Percentiles rank a stretch among this genome's conserved stretches.
Evolutionary conservation across 2,888 invertebrate genomes (phyloP).

Genomic region (Cynaeus angustus): DNA sequence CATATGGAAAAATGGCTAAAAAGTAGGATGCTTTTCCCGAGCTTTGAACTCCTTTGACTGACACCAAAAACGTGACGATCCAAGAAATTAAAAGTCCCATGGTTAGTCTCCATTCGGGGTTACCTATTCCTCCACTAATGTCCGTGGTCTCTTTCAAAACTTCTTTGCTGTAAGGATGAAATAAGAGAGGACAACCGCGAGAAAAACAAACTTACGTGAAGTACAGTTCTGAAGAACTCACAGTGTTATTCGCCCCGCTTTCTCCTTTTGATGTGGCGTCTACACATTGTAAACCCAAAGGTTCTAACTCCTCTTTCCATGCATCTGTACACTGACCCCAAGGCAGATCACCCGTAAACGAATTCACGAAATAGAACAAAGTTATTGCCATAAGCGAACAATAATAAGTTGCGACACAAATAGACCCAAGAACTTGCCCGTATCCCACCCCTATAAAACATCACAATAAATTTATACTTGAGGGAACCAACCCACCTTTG

Average conservation of each 20-base stretch:
- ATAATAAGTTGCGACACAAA: conserved; percentile 84
- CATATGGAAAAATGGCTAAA: conserved; percentile 90
- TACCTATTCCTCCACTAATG: conserved; percentile 71
- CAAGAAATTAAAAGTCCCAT: conserved; percentile 80
- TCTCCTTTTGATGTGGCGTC: conserved; percentile 46
- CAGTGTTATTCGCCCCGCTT: conserved; percentile 34
- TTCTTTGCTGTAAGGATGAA: conserved; percentile 47
- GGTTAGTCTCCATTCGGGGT: conserved; percentile 81
- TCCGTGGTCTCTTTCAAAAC: conserved; percentile 42
- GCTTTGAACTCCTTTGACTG: conserved; percentile 83
- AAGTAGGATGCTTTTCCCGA: conserved; percentile 91
- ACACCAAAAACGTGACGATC: conserved; percentile 80
- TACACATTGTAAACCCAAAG: conserved; percentile 15
- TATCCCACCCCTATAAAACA: conserved; percentile 78
- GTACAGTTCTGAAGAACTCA: conserved; percentile 44
- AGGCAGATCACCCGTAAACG: conserved; percentile 81
- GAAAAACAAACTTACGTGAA: conserved; percentile 48
- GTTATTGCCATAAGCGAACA: conserved; percentile 84
- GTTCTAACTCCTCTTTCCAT: conserved; percentile 26
- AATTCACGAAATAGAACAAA: conserved; percentile 82
- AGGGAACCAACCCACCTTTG: conserved; percentile 76
- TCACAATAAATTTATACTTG: neutral
- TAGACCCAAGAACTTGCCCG: conserved; percentile 77
- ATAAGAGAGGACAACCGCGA: neutral
- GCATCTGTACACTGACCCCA: conserved; percentile 79